Evolutionary conservation across 2,888 invertebrate species (phyloP), one percentile per base, ranked within the genome.

Genomic region (Cosmia trapezina): DNA sequence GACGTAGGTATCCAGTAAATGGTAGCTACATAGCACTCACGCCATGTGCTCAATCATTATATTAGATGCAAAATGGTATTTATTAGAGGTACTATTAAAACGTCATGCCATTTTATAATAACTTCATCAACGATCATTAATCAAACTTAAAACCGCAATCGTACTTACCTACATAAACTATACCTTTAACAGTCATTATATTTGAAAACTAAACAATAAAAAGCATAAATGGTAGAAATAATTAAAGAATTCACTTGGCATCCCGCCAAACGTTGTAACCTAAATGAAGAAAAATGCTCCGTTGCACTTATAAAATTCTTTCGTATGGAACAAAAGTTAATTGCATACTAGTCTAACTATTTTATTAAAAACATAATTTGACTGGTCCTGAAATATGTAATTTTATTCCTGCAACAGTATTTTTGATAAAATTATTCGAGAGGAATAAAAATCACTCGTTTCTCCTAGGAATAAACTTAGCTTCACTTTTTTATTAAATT

Each of bases 231-330:
- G 49, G 33, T 65, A 45, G 73, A 74, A 81, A 70, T 81, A 78
- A 80, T 81, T 81, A 78, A 78, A 53, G 62, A 82, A 71, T 75
- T 69, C 49, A 22, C 28, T 67, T 81, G 81, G 81, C 82, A 0
- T 11, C 0, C 6, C 12, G 78, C 81, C 81, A 75, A 63, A 9
- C 49, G 17, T n/a, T 68, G 78, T 78, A 53, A 69, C 78, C 64
- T 28, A 63, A 75, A 71, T 81, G 64, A 65, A 65, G 68, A 78
- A 76, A 78, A 80, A 78, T 70, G 70, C 66, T 61, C 53, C 59
- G 19, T 63, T 78, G 71, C 66, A 82, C 57, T 66, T 75, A 64
- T 65, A 73, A 78, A 78, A 76, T 65, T 70, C 47, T 59, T 74
- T 73, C 61, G 57, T 47, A 54, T 47, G 53, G 68, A 62, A 78